Percentiles rank a stretch among this genome's conserved stretches.
These are phyloP conservation scores for Calidris pugnax DNA, from an alignment of 2,113 vertebrate species.

Conservation along the genomic window DNA sequence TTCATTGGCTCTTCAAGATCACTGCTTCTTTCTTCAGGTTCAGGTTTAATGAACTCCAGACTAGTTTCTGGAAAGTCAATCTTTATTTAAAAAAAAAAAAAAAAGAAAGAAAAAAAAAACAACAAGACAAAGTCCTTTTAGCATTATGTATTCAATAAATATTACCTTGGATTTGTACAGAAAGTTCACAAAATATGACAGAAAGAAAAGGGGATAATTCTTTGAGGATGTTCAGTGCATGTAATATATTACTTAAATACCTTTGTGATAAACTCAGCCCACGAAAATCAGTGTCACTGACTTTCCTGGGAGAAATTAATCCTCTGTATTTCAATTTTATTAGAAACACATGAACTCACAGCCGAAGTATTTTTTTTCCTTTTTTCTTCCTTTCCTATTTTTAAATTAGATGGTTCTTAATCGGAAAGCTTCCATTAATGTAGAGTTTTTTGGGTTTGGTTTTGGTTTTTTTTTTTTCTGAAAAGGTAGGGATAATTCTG, in stretches of 20 bases:
- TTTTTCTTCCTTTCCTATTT: not conserved
- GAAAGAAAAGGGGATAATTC: not conserved
- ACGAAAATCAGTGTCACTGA: not conserved
- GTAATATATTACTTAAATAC: not conserved
- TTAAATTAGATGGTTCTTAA: not conserved
- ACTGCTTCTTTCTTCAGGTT: conserved; percentile 16
- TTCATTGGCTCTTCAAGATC: not conserved
- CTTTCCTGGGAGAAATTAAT: not conserved
- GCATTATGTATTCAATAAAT: not conserved
- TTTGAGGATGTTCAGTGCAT: not conserved
- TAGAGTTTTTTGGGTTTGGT: not conserved
- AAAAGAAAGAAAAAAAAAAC: too few species aligned
- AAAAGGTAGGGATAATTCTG: not conserved
- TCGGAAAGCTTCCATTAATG: not conserved
- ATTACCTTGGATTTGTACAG: not conserved
- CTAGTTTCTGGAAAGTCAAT: conserved; percentile 64
- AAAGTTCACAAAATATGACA: not conserved
- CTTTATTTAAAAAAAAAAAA: conserved; percentile 13
- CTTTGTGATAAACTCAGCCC: not conserved
- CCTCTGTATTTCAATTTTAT: not conserved
- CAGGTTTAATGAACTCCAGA: conserved; percentile 50
- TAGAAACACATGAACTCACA: not conserved
- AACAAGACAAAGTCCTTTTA: not conserved
- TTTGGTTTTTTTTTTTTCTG: too few species aligned
- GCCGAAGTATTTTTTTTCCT: not conserved